Evolutionary conservation across 2,888 invertebrate species (phyloP), one percentile per base, ranked within the genome.

Genomic region (Coenonympha arcania): DNA sequence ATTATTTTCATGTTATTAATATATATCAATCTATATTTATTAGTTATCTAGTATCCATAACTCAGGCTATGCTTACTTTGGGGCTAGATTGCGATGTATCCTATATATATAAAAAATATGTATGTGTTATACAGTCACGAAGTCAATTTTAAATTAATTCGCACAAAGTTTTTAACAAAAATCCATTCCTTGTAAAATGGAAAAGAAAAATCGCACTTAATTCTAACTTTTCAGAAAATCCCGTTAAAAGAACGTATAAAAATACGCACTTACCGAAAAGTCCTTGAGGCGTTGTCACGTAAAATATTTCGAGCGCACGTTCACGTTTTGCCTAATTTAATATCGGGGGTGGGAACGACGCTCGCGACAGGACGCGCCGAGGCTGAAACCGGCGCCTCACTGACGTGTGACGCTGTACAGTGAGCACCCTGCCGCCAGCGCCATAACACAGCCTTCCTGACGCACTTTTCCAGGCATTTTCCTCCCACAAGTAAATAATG

Each of bases 331-430:
- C 46, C 20, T 22, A 33, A 50, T 50, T 37, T 33, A 37, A 30
- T 20, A 31, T 33, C 9, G 20, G 8, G n/a, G 20, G 20, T 26
- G 8, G 26, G n/a, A 22, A 42, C 19, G n/a, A 13, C 34, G 31
- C 24, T n/a, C 26, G 18, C 48, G 37, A 30, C 46, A 30, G 43
- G 42, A 36, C 39, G 11, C 24, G 6, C 30, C 30, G 13, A 50
- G 44, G 45, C 54, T 30, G 46, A 28, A 22, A 28, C 44, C 54
- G 58, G 58, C 58, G 58, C 56, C 58, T 42, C 46, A 58, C 58
- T 58, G 58, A 40, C 58, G 58, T 40, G 42, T 57, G 45, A 42
- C 43, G 43, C 44, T 9, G 31, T 31, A 26, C 45, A 41, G 18
- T n/a, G 39, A 39, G 28, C 43, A 26, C 48, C 44, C 45, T 37